These are phyloP conservation scores for Drosophila busckii DNA, from an alignment of 1,140 invertebrate genomes.

Conservation along the genomic window DNA sequence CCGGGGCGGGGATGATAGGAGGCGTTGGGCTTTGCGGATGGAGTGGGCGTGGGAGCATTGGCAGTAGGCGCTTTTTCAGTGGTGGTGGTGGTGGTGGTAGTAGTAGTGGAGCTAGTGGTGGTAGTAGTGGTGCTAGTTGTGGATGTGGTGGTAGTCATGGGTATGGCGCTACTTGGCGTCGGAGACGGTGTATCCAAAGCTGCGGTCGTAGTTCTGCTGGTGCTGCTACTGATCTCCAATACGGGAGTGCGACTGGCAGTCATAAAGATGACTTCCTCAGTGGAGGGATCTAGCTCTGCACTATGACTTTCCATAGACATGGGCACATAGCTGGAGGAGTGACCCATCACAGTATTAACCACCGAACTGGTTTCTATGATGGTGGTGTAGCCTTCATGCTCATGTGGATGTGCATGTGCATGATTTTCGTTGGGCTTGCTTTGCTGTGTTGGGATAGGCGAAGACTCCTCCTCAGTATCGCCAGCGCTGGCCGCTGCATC, in stretches of 20 bases:
- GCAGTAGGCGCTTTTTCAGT: slow-evolving; percentile 41
- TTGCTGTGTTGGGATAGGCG: slow-evolving; percentile 34
- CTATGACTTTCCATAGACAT: slow-evolving; percentile 64
- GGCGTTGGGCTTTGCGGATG: slow-evolving; percentile 43
- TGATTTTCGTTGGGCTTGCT: slow-evolving; percentile 54
- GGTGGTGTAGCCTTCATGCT: slow-evolving; percentile 38
- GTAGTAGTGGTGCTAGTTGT: slow-evolving; percentile 38
- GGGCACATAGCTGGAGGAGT: slow-evolving; percentile 63
- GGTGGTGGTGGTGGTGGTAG: slow-evolving; percentile 31
- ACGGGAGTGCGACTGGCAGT: slow-evolving; percentile 75
- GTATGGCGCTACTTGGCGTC: slow-evolving; percentile 37
- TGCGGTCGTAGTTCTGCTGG: slow-evolving; percentile 1
- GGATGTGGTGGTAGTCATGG: slow-evolving; percentile 28
- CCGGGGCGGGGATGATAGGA: slow-evolving; percentile 87
- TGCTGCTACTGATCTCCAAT: slow-evolving; percentile 59
- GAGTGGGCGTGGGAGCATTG: slow-evolving; percentile 34
- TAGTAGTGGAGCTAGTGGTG: slow-evolving; percentile 33
- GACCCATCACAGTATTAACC: slow-evolving; percentile 58
- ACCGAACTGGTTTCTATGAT: slow-evolving; percentile 66
- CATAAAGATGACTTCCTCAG: slow-evolving; percentile 70
- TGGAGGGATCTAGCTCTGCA: slow-evolving; percentile 59
- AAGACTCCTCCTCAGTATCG: slow-evolving; percentile 43
- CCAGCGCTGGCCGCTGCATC: slow-evolving; percentile 31
- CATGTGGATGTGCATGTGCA: slow-evolving; percentile 12
- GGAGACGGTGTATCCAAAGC: slow-evolving; percentile 39